Evolutionary conservation across 1,140 invertebrate species (phyloP), one percentile per base, ranked within the genome.

Genomic region (Samia ricini): DNA sequence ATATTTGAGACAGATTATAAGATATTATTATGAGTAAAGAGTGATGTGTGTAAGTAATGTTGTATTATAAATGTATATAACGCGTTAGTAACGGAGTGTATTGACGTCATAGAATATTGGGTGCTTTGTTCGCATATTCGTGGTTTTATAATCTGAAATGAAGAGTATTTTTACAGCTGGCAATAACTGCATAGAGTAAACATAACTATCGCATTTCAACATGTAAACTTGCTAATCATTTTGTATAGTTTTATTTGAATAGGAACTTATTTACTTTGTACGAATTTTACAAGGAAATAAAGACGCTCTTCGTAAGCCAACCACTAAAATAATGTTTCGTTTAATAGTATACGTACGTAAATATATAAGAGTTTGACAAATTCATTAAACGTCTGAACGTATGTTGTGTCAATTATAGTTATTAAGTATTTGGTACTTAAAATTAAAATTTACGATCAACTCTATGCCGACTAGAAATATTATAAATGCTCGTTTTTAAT

Each of bases 91-190:
- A 42, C 33, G 58, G 63, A 54, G 24, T 36, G 56, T 61, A 75
- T 68, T 75, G 72, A 75, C 73, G 73, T 72, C 69, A 72, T 59
- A 29, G 56, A 63, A 72, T 68, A 72, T 68, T 67, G 64, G 63
- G 36, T 66, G 67, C 62, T 75, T 75, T 68, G 66, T 72, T 70
- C 26, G 59, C 55, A 63, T 68, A 64, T 70, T 60, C 63, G 55
- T 56, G 60, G 64, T 66, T 67, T 74, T 68, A 66, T 59, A 63
- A 57, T 58, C 56, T 59, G 42, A 71, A 71, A 68, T 64, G 48
- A 61, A 54, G 56, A 64, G 71, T 64, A 71, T 71, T 68, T 73
- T 74, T 68, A 68, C 65, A 68, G 55, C 61, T 68, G 62, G 21
- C 59, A 64, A 51, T 69, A 63, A 70, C 63, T 64, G 48, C 52